Base-by-base conservation (phyloP, 2,888 invertebrate genomes). In the Metopia argyrocephala region DNA sequence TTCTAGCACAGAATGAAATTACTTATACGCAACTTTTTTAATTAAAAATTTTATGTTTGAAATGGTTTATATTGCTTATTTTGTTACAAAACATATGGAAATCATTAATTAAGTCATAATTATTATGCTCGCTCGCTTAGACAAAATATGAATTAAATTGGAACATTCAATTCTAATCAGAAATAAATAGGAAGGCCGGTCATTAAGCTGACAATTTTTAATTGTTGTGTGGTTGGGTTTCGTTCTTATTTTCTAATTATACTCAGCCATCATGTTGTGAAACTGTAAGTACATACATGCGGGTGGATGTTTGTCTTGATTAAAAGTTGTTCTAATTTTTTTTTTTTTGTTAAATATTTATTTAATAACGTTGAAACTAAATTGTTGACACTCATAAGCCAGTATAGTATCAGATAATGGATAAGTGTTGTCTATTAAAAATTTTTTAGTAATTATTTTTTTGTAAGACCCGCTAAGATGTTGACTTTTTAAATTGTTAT, bases 361-460 rank as follows among this genome's bases (percentile, higher is more conserved):
- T 38, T 38, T 38, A 38, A 38, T 38, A 38, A 57, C 25, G 56
- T 57, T 65, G 59, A 75, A 66, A 52, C 59, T 27, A 4, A 75
- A 66, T 66, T 75, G 59, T 75, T 66, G 66, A 66, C 59, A 66
- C 52, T 52, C 38, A n/a, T 12, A 38, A 12, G 38, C n/a, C n/a
- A n/a, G 15, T 38, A 15, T 9, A 38, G 38, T 15, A 3, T n/a
- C n/a, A n/a, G n/a, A n/a, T n/a, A n/a, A n/a, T n/a, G n/a, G n/a
- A n/a, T n/a, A n/a, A n/a, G n/a, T n/a, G n/a, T n/a, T n/a, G n/a
- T n/a, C n/a, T n/a, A n/a, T n/a, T n/a, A n/a, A n/a, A n/a, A n/a
- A n/a, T n/a, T n/a, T n/a, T n/a, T n/a, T n/a, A n/a, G n/a, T n/a
- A n/a, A n/a, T n/a, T n/a, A n/a, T n/a, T n/a, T n/a, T n/a, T n/a